Conservation (phyloP, 2,113 vertebrate genomes). For the Cryptomyrus ogoouensis region DNA sequence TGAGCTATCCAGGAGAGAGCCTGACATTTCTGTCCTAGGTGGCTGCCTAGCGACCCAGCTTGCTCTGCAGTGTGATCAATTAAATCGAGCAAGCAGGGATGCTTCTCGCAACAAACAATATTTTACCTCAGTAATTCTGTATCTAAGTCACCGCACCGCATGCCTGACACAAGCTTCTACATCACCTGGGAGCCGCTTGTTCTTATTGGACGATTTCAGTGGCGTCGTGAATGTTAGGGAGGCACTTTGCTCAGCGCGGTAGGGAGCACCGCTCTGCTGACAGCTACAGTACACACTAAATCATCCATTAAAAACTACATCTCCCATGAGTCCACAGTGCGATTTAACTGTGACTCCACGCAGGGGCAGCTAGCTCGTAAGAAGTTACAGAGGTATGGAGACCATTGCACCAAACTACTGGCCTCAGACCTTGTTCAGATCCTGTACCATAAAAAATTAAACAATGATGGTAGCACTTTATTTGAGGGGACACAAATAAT, state of each 20-base stretch:
- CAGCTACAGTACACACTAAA: neutral
- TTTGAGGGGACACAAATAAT: neutral
- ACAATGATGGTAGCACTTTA: neutral
- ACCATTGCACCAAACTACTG: neutral
- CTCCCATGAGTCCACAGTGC: neutral
- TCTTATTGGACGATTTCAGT: neutral
- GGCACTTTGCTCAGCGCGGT: neutral
- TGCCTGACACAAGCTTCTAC: neutral
- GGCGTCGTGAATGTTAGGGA: neutral
- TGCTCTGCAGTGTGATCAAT: neutral
- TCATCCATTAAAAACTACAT: slow-evolving; percentile 11
- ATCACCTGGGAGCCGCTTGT: neutral
- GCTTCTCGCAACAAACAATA: neutral
- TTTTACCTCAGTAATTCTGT: neutral
- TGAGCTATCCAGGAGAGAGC: neutral
- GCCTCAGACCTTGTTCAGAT: neutral
- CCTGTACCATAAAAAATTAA: neutral
- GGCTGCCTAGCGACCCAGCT: neutral
- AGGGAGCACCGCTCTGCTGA: neutral
- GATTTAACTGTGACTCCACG: neutral
- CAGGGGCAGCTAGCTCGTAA: neutral
- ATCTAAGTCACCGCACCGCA: neutral
- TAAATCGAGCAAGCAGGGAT: neutral
- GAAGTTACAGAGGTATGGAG: neutral
- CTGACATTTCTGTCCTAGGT: neutral